Evolutionary conservation across 2,113 vertebrate genomes (phyloP).

Genomic region (Tupaia chinensis): DNA sequence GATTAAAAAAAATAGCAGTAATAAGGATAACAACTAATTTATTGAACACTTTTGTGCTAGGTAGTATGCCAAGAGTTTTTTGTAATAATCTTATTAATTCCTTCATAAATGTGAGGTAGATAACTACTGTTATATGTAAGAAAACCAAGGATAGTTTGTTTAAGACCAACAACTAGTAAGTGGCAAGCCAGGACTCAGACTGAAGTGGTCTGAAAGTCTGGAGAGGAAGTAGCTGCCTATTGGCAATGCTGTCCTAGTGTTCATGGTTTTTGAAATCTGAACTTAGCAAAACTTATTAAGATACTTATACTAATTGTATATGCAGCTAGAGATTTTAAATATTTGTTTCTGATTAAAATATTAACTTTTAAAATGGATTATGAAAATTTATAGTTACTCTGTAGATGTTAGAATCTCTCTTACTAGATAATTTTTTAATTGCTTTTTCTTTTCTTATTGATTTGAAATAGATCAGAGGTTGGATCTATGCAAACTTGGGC

Average conservation of each 20-base stretch:
- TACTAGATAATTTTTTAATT: slow-evolving; percentile 53
- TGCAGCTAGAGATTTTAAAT: slow-evolving; percentile 32
- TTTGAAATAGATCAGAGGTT: slow-evolving; percentile 94
- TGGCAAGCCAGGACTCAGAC: neutral
- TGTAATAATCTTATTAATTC: slow-evolving; percentile 25
- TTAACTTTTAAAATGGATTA: slow-evolving; percentile 23
- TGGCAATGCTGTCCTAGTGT: neutral
- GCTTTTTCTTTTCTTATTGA: slow-evolving; percentile 65
- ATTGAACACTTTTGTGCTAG: neutral
- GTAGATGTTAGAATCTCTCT: slow-evolving; percentile 37
- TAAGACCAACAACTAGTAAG: neutral
- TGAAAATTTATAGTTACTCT: slow-evolving; percentile 50
- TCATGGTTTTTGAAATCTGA: slow-evolving; percentile 32
- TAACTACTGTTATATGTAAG: neutral
- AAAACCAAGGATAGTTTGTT: slow-evolving; percentile 39
- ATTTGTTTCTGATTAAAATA: slow-evolving; percentile 47
- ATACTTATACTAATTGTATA: slow-evolving; percentile 4
- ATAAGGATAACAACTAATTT: neutral
- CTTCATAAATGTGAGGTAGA: slow-evolving; percentile 11
- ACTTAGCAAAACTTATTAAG: slow-evolving; percentile 37
- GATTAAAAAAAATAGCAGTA: neutral
- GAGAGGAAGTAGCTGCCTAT: neutral
- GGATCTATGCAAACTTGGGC: slow-evolving; percentile 97
- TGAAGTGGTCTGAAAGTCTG: slow-evolving; percentile 3
- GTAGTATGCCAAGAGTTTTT: slow-evolving; percentile 9